Evolutionary conservation across 1,140 invertebrate genomes (phyloP).

Genomic region (Micrasema minimum): DNA sequence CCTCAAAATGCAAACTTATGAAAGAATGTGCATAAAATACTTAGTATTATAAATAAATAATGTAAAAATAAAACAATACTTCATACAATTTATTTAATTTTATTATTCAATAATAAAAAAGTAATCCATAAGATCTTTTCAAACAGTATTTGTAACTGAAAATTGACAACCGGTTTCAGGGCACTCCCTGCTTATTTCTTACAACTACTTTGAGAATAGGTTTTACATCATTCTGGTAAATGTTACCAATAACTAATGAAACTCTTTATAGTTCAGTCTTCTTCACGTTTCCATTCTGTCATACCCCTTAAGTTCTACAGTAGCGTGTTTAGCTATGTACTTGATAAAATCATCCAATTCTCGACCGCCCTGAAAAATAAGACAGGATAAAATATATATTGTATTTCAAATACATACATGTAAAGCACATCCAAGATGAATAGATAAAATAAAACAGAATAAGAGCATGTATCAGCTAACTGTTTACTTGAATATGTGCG

Average conservation of each 20-base stretch:
- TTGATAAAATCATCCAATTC: constrained; percentile 96
- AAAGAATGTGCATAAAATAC: too few species aligned
- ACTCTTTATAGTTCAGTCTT: constrained; percentile 72
- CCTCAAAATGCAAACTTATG: too few species aligned
- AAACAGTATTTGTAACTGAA: constrained; percentile 32
- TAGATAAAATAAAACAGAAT: too few species aligned
- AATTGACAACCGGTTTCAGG: constrained; percentile 49
- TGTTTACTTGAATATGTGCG: too few species aligned
- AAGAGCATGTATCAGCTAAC: too few species aligned
- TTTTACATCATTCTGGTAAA: constrained; percentile 45
- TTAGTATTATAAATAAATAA: too few species aligned
- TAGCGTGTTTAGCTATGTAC: constrained; percentile 94
- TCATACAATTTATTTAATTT: constrained; percentile 44
- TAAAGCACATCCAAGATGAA: too few species aligned
- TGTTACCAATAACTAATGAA: constrained; percentile 49
- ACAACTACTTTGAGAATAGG: constrained; percentile 13
- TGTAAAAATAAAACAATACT: constrained; percentile 23
- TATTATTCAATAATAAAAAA: constrained; percentile 11
- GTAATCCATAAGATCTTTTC: constrained; percentile 8
- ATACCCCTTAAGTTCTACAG: constrained; percentile 87
- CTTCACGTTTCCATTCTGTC: constrained; percentile 89
- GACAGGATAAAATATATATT: constrained; percentile 25
- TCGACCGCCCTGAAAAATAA: constrained; percentile 81
- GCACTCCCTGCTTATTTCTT: neutral
- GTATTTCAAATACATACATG: too few species aligned